Evolutionary conservation across 2,797 vertebrate species (phyloP).

Genomic region (Acrocephalus scirpaceus): DNA sequence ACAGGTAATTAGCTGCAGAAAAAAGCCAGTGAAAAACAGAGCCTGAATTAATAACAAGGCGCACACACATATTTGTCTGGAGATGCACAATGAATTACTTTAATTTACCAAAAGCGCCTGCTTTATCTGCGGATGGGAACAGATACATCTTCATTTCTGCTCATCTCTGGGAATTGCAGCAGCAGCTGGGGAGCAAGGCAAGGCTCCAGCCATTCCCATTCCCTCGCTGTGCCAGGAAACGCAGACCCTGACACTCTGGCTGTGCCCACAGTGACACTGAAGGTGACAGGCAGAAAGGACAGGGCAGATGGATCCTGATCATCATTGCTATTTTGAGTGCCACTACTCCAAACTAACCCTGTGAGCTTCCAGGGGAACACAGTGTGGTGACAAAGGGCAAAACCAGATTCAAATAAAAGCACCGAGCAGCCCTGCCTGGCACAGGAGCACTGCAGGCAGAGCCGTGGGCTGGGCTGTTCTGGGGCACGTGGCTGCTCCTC

Average conservation of each 20-base stretch:
- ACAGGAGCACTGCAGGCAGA: not conserved
- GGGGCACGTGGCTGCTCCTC: not conserved
- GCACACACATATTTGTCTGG: slow-evolving; percentile 19
- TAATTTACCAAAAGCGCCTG: slow-evolving; percentile 52
- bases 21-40: slow-evolving; percentile 62
- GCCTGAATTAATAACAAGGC: slow-evolving; percentile 43
- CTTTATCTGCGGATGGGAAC: not conserved
- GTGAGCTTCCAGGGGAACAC: not conserved
- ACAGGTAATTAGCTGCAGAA: slow-evolving; percentile 54
- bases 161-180: not conserved
- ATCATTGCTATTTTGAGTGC: not conserved
- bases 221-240: not conserved
- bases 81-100: slow-evolving; percentile 64
- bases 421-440: not conserved
- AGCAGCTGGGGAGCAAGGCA: not conserved
- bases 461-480: accelerated
- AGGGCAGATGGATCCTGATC: not conserved
- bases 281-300: not conserved
- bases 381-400: not conserved
- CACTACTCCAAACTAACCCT: not conserved
- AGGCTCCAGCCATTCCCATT: not conserved
- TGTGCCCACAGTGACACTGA: not conserved
- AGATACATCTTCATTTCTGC: slow-evolving; percentile 33
- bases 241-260: accelerated
- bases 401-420: not conserved